phyloP scores from a whole-genome alignment of 2,113 vertebrate genomes.

The Tympanuchus pallidicinctus region DNA sequence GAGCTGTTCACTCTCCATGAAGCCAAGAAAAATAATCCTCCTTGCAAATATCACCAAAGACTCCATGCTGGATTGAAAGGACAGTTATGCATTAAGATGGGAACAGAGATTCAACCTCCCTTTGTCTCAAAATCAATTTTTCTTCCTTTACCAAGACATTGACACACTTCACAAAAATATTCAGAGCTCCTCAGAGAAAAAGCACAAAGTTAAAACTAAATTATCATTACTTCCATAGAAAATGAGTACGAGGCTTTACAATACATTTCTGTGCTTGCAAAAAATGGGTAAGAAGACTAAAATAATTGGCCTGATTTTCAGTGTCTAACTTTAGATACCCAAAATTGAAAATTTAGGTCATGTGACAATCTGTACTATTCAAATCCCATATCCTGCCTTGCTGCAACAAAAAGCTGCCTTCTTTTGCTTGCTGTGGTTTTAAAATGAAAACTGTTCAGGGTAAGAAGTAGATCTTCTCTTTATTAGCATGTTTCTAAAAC shows the following conservation, averaged over 20 bases:
- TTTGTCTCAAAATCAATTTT: slow-evolving; percentile 30
- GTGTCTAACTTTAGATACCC: slow-evolving; percentile 57
- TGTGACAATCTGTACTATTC: slow-evolving; percentile 56
- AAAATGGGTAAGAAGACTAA: slow-evolving; percentile 55
- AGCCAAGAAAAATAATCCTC: not conserved
- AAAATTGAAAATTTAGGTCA: slow-evolving; percentile 57
- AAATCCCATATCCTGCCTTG: slow-evolving; percentile 33
- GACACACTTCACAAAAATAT: slow-evolving; percentile 37
- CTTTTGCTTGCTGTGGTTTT: not conserved
- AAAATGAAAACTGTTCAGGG: not conserved
- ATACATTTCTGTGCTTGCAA: slow-evolving; percentile 36
- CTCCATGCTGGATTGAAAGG: not conserved
- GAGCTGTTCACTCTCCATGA: not conserved
- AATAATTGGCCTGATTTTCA: slow-evolving; percentile 69
- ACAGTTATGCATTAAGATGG: not conserved
- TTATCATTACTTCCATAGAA: slow-evolving; percentile 2
- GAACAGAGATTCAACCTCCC: not conserved
- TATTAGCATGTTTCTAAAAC: not conserved
- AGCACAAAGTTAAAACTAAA: slow-evolving; percentile 46
- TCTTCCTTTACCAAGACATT: slow-evolving; percentile 30
- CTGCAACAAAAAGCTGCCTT: not conserved
- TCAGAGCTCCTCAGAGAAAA: slow-evolving; percentile 47
- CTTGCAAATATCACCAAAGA: not conserved
- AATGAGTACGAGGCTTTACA: slow-evolving; percentile 10
- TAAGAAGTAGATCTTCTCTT: not conserved